Base-by-base conservation (phyloP, 2,888 invertebrate genomes). In the Harpagoxenus sublaevis region DNA sequence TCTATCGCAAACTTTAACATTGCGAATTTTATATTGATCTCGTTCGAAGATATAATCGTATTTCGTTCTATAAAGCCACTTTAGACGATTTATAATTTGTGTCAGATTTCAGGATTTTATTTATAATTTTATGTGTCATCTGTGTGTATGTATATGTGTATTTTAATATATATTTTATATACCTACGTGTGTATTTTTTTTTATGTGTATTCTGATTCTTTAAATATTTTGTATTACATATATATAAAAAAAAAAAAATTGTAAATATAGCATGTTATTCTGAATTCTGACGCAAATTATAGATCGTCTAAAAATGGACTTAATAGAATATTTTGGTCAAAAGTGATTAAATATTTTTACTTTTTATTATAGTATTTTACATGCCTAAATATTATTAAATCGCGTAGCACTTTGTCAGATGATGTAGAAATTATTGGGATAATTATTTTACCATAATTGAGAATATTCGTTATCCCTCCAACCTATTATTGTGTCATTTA, bases 371-470 rank as follows among this genome's bases (percentile, higher is more conserved):
- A 53, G 10, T 6, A 23, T 63, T 35, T 48, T 5, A 42, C 9
- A 35, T 62, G 35, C 35, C 0, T 35, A 62, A 74, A 9, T 48
- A 62, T 63, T 31, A 48, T 75, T 28, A 62, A 62, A 48, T 48
- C 4, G 4, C n/a, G 45, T 48, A 62, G 31, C 8, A 8, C 0
- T 15, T 75, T 75, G 31, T 48, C 0, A 48, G 48, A 62, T 45
- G 8, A 73, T 55, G 6, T 42, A n/a, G 15, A 73, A 15, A 28
- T 55, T 53, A 39, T 55, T 23, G n/a, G 4, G 0, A 74, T n/a
- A 60, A n/a, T 28, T 62, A 31, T 28, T 74, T 31, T 74, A 42
- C 6, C n/a, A 12, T 70, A 35, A 70, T 71, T 55, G 9, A 53
- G 3, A 15, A 39, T 71, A 53, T 53, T 53, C 3, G 18, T 4